Evolutionary conservation across 2,797 vertebrate species (phyloP).

Genomic region (Pangasius krempfi): DNA sequence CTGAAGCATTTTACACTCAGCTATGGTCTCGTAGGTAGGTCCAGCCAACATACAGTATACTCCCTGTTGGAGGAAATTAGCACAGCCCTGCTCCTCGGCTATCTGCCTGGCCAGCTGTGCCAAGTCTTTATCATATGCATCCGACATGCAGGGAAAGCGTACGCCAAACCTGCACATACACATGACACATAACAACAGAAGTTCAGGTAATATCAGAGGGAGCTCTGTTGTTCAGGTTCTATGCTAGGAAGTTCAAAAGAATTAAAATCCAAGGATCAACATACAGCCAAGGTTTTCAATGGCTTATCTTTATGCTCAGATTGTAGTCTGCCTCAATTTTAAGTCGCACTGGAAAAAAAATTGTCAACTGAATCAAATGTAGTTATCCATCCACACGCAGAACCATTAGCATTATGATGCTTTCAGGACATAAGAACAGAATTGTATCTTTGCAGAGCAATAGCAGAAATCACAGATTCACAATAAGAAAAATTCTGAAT

Average conservation of each 20-base stretch:
- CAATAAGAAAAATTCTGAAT: not conserved
- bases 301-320: not conserved
- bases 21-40: conserved; percentile 81
- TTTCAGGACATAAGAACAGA: not conserved
- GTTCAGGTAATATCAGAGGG: not conserved
- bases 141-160: conserved; percentile 86
- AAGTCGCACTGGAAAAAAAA: not conserved
- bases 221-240: not conserved
- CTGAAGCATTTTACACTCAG: conserved; percentile 77
- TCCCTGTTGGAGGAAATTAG: conserved; percentile 72
- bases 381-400: not conserved
- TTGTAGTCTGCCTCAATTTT: not conserved
- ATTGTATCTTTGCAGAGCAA: not conserved
- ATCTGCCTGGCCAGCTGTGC: conserved; percentile 65
- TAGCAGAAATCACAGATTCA: not conserved
- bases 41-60: conserved; percentile 83
- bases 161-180: conserved; percentile 77
- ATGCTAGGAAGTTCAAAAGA: not conserved
- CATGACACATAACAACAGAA: conserved; percentile 13
- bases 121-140: conserved; percentile 79
- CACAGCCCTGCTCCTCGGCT: conserved; percentile 69
- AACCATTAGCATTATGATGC: not conserved
- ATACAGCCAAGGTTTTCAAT: not conserved
- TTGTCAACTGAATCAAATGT: not conserved
- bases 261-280: not conserved